Conservation (phyloP, 2,113 vertebrate species). For the Labrus mixtus region DNA sequence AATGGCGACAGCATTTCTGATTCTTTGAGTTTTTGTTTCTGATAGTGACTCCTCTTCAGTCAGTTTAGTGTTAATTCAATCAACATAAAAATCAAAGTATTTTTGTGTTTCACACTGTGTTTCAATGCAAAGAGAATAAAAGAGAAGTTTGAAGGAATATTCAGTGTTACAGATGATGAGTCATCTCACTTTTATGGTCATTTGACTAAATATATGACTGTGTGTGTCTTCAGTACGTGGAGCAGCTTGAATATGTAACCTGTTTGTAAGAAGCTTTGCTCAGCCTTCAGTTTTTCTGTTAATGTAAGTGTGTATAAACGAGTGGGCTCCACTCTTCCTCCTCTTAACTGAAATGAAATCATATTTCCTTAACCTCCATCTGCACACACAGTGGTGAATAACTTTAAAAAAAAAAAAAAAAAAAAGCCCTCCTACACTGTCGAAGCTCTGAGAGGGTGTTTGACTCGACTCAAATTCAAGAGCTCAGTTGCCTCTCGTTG, state of each 20-base stretch:
- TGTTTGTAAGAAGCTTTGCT: neutral
- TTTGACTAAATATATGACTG: neutral
- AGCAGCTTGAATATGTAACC: neutral
- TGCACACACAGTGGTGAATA: slow-evolving; percentile 46
- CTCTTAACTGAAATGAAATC: slow-evolving; percentile 39
- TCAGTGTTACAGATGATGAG: slow-evolving; percentile 11
- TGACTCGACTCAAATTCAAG: slow-evolving; percentile 5
- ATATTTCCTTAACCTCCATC: slow-evolving; percentile 54
- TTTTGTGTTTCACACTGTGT: too few species aligned
- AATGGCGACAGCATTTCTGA: too few species aligned
- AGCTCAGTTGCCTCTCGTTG: slow-evolving; percentile 9
- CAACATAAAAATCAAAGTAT: too few species aligned
- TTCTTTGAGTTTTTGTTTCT: too few species aligned
- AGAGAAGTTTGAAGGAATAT: neutral
- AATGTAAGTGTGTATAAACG: slow-evolving; percentile 44
- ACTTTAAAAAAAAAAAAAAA: slow-evolving; percentile 1
- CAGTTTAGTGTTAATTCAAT: too few species aligned
- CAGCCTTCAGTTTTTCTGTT: slow-evolving; percentile 14
- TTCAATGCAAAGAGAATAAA: neutral
- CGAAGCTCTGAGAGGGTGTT: slow-evolving; percentile 21
- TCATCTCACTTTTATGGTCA: slow-evolving; percentile 18
- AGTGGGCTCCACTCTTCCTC: slow-evolving; percentile 47
- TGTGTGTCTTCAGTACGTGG: neutral
- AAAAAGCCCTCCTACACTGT: slow-evolving; percentile 39
- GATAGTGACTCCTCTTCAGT: too few species aligned